Evolutionary conservation across 2,888 invertebrate genomes (phyloP).

Genomic region (Melikaiella ostensackeni): DNA sequence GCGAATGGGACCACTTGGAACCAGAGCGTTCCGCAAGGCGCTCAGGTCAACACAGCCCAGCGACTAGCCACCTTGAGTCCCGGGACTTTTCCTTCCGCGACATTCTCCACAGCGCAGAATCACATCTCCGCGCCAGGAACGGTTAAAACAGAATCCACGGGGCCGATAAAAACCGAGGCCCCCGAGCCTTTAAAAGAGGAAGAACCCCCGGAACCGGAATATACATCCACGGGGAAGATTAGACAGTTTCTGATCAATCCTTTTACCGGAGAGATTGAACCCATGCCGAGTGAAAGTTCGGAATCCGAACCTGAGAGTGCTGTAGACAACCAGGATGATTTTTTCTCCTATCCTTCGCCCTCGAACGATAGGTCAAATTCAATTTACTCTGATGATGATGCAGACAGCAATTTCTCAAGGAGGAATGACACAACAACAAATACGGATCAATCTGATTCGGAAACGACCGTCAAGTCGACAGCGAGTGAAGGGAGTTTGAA

Average conservation of each 20-base stretch:
- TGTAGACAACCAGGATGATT: constrained; percentile 76
- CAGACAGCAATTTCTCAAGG: constrained; percentile 80
- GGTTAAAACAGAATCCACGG: constrained; percentile 24
- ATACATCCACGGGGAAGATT: constrained; percentile 83
- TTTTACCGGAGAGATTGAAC: constrained; percentile 91
- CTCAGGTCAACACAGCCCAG: constrained; percentile 65
- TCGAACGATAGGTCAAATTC: constrained; percentile 79
- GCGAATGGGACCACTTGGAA: constrained; percentile 71
- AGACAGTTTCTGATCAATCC: constrained; percentile 94
- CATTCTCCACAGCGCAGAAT: constrained; percentile 50
- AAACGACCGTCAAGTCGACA: constrained; percentile 80
- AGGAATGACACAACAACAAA: constrained; percentile 77
- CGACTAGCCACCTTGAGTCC: constrained; percentile 50
- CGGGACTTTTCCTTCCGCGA: constrained; percentile 21
- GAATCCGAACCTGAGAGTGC: constrained; percentile 80
- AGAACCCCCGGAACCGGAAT: constrained; percentile 78
- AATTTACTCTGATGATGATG: constrained; percentile 81
- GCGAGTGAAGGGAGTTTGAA: constrained; percentile 81
- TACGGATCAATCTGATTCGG: constrained; percentile 80
- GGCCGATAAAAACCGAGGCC: constrained; percentile 19
- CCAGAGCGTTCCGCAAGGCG: constrained; percentile 66
- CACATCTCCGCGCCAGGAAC: constrained; percentile 35
- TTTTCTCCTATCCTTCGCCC: constrained; percentile 77
- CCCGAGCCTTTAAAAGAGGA: constrained; percentile 59
- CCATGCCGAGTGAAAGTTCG: constrained; percentile 85